Percentiles rank a stretch among this genome's conserved stretches.
phyloP scores from a whole-genome alignment of 2,113 vertebrate genomes.

The Nannobrachium achirus region DNA sequence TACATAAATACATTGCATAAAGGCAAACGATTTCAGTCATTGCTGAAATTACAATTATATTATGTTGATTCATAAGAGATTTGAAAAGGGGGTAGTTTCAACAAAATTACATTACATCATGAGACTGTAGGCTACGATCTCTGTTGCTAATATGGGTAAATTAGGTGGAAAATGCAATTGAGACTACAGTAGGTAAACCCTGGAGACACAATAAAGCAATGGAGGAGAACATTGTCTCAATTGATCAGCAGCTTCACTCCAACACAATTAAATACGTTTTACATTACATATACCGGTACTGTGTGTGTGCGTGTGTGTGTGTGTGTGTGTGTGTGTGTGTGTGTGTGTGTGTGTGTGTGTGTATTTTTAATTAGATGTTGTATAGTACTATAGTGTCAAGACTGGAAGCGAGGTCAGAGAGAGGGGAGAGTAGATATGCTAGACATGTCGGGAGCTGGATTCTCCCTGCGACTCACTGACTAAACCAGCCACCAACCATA shows the following conservation, averaged over 20 bases:
- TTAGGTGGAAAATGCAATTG: neutral
- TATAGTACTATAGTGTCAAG: too few species aligned
- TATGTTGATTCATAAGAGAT: neutral
- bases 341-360: too few species aligned
- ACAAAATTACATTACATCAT: neutral
- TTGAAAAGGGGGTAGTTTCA: neutral
- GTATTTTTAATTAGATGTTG: too few species aligned
- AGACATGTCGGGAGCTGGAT: too few species aligned
- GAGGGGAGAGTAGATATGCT: too few species aligned
- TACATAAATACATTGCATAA: neutral
- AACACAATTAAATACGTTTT: neutral
- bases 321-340: too few species aligned
- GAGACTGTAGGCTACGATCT: neutral
- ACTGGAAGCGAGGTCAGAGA: too few species aligned
- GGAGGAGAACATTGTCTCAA: neutral
- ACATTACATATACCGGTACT: neutral
- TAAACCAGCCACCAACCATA: too few species aligned
- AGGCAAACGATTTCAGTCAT: constrained; percentile 1
- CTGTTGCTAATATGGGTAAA: neutral
- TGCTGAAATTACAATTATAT: constrained; percentile 1
- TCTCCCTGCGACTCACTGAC: too few species aligned
- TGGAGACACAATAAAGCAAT: neutral
- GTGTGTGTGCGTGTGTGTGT: too few species aligned
- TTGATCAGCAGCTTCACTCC: neutral
- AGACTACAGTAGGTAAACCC: neutral